phyloP scores from a whole-genome alignment of 2,888 invertebrate species.

The Agrotis exclamationis region DNA sequence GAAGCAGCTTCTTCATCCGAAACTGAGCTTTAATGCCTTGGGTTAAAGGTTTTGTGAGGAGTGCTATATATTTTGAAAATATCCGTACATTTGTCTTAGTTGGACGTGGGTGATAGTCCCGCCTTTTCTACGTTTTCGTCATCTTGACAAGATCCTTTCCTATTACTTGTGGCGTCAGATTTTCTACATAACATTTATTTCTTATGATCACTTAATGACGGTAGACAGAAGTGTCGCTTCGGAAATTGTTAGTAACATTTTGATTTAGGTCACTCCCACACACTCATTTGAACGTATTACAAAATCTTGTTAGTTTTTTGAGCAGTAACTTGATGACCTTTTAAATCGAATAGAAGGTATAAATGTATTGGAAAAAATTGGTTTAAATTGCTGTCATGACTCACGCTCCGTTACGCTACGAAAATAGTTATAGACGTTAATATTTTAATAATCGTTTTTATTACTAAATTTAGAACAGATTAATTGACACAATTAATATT shows the following conservation, averaged over 20 bases:
- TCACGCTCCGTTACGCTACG: too few species aligned
- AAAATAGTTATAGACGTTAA: too few species aligned
- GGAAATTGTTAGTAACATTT: not conserved
- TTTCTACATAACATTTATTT: slow-evolving; percentile 60
- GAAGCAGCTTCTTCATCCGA: not conserved
- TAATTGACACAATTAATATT: too few species aligned
- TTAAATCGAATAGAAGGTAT: too few species aligned
- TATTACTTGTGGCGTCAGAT: slow-evolving; percentile 68
- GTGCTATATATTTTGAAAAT: slow-evolving; percentile 38
- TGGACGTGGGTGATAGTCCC: slow-evolving; percentile 68
- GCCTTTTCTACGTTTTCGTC: slow-evolving; percentile 80
- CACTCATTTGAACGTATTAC: not conserved
- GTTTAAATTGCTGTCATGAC: too few species aligned
- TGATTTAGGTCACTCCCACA: slow-evolving; percentile 5
- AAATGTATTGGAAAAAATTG: too few species aligned
- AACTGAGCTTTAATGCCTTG: slow-evolving; percentile 18
- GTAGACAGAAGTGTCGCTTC: not conserved
- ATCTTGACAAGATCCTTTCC: slow-evolving; percentile 70
- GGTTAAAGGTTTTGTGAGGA: slow-evolving; percentile 25
- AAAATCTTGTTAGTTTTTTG: not conserved
- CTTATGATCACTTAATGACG: slow-evolving; percentile 36
- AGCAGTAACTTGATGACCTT: not conserved
- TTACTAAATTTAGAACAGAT: too few species aligned
- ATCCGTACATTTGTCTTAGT: slow-evolving; percentile 80
- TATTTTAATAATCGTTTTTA: too few species aligned